Base-by-base conservation (phyloP, 2,888 invertebrate species). In the Dorcus parallelipipedus region DNA sequence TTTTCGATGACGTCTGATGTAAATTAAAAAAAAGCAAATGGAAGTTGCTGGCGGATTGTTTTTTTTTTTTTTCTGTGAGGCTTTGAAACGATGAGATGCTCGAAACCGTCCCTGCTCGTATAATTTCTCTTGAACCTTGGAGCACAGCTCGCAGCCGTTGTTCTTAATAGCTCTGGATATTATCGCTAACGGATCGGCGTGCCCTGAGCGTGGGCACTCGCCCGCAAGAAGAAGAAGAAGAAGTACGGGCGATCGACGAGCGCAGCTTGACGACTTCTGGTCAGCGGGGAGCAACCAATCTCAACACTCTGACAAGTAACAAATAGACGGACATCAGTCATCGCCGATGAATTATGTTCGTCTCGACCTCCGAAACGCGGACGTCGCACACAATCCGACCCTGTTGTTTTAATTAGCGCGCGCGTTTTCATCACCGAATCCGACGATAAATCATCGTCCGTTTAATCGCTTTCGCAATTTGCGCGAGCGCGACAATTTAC, bases 271-370 rank as follows among this genome's bases (percentile, higher is more conserved):
- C 74, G 76, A 76, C 74, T 75, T 73, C 67, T 70, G 69, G 71
- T 68, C 75, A 69, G 73, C 74, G 69, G 75, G 75, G 71, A 66
- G 72, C 71, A 72, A 67, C 68, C 73, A 72, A 73, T 74, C 75
- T 75, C 73, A 74, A 72, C 75, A 73, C 74, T 73, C 69, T 75
- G 76, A 76, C 76, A 72, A 73, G 70, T 70, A 76, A 76, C 76
- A 76, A 76, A 76, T 76, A 72, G 76, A 75, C 75, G 72, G 72
- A 68, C 75, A 76, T 76, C 76, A 75, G 73, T 76, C 76, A 75
- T 71, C 73, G 71, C 63, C 56, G 64, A 71, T 75, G 73, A 76
- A 68, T 73, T 71, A 76, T 75, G 67, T 52, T 51, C 59, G 49
- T 55, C 61, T 33, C 26, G 26, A 33, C 26, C 26, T 33, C 26